phyloP scores from a whole-genome alignment of 2,797 vertebrate species.

The Myiotriccus ornatus region DNA sequence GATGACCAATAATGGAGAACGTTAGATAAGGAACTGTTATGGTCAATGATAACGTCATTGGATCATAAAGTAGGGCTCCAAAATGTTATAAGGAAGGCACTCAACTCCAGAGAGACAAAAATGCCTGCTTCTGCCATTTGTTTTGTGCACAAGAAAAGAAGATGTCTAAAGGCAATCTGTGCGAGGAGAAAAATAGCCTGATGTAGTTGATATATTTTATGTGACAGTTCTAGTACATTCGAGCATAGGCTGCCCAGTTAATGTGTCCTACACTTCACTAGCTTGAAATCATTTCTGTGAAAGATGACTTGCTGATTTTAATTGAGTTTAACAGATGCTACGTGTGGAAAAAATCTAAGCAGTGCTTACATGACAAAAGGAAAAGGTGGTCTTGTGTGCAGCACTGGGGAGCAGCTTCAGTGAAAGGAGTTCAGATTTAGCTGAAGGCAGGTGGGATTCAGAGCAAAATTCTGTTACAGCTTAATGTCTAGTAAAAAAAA shows the following conservation, averaged over 20 bases:
- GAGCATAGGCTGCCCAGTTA: conserved; percentile 62
- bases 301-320: conserved; percentile 66
- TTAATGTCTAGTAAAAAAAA: not conserved
- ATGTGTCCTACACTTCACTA: conserved; percentile 66
- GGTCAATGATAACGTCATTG: not conserved
- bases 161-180: conserved; percentile 58
- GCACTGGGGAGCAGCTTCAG: not conserved
- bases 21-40: not conserved
- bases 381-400: conserved; percentile 39
- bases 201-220: conserved; percentile 52
- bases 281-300: conserved; percentile 72
- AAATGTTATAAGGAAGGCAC: not conserved
- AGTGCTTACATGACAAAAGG: conserved; percentile 45
- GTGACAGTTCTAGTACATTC: conserved; percentile 68
- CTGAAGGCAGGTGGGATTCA: conserved; percentile 1
- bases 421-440: conserved; percentile 1
- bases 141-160: conserved; percentile 5
- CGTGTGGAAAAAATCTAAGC: conserved; percentile 55
- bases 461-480: not conserved
- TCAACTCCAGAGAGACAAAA: not conserved
- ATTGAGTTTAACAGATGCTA: conserved; percentile 59
- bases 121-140: conserved; percentile 25
- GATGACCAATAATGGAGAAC: not conserved
- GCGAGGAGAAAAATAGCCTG: conserved; percentile 31
- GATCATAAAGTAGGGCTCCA: conserved; percentile 7